Base-by-base conservation (phyloP, 1,140 invertebrate species). In the Oncopodura yosiiana region DNA sequence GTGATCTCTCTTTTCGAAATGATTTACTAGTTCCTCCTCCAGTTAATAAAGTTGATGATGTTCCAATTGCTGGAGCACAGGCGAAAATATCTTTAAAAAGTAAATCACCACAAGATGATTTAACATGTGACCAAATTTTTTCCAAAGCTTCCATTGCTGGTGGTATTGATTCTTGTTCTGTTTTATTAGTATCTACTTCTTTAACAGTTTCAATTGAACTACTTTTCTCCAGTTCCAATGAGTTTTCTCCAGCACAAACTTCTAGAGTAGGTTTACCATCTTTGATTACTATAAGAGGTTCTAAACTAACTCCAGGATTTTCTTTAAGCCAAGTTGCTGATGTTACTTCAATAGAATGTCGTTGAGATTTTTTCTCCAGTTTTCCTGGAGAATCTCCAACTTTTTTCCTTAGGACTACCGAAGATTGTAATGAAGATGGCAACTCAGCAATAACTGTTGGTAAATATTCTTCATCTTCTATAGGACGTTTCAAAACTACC, bases 331-430 rank as follows among this genome's bases (percentile, higher is more conserved):
- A 77, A 65, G 72, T 61, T 12, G 83, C 81, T 66, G 81, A 84
- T 18, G 80, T 78, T 14, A 91, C 86, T 74, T 92, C 87, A 3
- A 91, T 84, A 0, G 87, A 91, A 68, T 92, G 87, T 38, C 88
- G 71, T 34, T 80, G 75, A 1, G 81, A 72, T 66, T 87, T 85
- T 66, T 58, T 67, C 67, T 44, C 71, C 60, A 45, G 67, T 63
- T 60, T 66, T 57, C 39, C 58, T 46, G 48, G 53, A 3, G 56
- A 56, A n/a, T n/a, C n/a, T n/a, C 43, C 42, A 1, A 36, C 34
- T 32, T 60, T 60, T n/a, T 49, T 53, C 5, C 51, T 19, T 52
- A 66, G 56, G 21, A 65, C 43, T 12, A 63, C 48, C 45, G 59
- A 44, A 61, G 42, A 27, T 19, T 12, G 24, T 26, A 26, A 9